Percentiles rank a stretch among this genome's conserved stretches.
phyloP scores from a whole-genome alignment of 2,888 invertebrate genomes.

The Leptogaster cylindrica region DNA sequence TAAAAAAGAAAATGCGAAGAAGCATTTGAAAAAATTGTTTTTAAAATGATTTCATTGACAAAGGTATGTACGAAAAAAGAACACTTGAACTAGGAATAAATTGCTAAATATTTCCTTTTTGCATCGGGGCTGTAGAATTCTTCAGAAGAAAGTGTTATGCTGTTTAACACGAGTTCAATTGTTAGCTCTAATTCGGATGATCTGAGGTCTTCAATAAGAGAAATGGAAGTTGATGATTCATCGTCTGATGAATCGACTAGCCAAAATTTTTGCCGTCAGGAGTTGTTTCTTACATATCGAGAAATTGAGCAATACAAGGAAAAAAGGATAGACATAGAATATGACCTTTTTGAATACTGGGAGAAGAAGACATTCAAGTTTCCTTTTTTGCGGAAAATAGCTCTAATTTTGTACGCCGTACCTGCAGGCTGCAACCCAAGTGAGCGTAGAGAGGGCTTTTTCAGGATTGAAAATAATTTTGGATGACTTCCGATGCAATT shows the following conservation, averaged over 20 bases:
- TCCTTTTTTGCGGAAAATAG: too few relatives aligned
- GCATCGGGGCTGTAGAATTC: not conserved
- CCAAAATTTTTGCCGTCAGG: not conserved
- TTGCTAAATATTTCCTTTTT: not conserved
- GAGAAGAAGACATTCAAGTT: too few relatives aligned
- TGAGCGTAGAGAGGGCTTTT: too few relatives aligned
- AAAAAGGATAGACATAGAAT: too few relatives aligned
- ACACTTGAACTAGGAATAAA: not conserved
- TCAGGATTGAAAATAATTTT: too few relatives aligned
- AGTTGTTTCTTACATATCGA: not conserved
- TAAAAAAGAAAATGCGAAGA: not conserved
- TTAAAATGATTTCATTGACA: not conserved
- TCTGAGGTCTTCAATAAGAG: not conserved
- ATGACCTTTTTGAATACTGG: too few relatives aligned
- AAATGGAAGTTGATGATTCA: not conserved
- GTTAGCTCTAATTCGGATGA: not conserved
- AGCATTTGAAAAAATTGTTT: not conserved
- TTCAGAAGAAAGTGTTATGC: not conserved
- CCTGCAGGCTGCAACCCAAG: too few relatives aligned
- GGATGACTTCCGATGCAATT: too few relatives aligned
- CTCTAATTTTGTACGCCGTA: too few relatives aligned
- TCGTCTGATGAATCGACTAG: not conserved
- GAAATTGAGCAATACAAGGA: not conserved
- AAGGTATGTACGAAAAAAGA: not conserved
- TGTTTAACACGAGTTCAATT: not conserved